Conservation (phyloP, 2,113 vertebrate species). For the Felis chaus region DNA sequence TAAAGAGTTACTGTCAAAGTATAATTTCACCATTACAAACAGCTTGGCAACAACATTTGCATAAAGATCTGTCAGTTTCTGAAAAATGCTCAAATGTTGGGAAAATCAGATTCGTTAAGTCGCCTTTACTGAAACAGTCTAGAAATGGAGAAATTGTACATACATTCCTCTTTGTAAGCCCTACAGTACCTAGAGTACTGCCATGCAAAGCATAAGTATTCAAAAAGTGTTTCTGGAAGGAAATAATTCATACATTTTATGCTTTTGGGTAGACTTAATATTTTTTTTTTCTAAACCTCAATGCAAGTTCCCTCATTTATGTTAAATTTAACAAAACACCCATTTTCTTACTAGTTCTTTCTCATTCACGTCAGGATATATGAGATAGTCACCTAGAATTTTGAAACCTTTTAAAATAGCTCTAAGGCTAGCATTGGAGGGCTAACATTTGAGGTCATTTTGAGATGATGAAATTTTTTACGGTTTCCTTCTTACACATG, state of each 20-base stretch:
- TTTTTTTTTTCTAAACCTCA: background rate
- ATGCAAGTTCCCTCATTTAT: constrained; percentile 23
- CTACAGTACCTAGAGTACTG: constrained; percentile 2
- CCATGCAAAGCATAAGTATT: background rate
- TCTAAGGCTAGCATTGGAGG: background rate
- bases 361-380: constrained; percentile 35
- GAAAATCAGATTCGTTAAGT: constrained; percentile 87
- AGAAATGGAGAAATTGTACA: constrained; percentile 71
- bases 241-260: constrained; percentile 33
- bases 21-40: constrained; percentile 91
- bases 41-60: constrained; percentile 90
- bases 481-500: background rate
- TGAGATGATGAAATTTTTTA: background rate
- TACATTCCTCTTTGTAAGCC: constrained; percentile 54
- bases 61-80: constrained; percentile 87
- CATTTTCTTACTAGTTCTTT: background rate
- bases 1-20: constrained; percentile 90
- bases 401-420: constrained; percentile 29
- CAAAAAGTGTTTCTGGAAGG: background rate
- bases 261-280: background rate
- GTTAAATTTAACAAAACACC: constrained; percentile 46
- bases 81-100: constrained; percentile 86
- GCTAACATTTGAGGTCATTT: background rate
- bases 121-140: constrained; percentile 82
- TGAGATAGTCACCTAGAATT: background rate